Evolutionary conservation across 2,888 invertebrate genomes (phyloP), one percentile per base, ranked within the genome.

Genomic region (Agrochola lota): DNA sequence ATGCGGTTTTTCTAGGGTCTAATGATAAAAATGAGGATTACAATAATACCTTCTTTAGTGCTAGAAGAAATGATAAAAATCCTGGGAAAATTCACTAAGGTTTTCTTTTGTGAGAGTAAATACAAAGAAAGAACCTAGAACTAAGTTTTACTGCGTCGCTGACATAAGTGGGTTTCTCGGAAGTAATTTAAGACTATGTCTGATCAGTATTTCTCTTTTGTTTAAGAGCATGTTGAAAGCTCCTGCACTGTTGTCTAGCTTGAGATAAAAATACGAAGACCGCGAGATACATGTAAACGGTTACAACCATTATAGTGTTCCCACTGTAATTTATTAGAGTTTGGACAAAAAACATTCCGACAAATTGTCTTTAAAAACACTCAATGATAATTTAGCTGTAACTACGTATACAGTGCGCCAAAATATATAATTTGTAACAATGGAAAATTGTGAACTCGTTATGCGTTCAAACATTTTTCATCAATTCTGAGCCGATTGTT

Each of bases 401-500:
- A 60, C 20, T 55, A 23, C 55, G n/a, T n/a, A n/a, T n/a, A 81
- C 35, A 49, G 15, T 69, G n/a, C 12, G 15, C 35, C 40, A 69
- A 67, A 57, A 74, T 20, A 67, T 49, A 17, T 26, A 40, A 52
- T 81, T 46, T 62, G 15, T 52, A 23, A 73, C 77, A 82, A 57
- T 52, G 23, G 8, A 52, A 71, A 74, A 64, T 46, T 55, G 43
- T 35, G 26, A 84, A 77, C 68, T 79, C 35, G 73, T 60, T 76
- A 57, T 30, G 35, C 20, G 49, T 43, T 55, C 52, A 64, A 66
- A 57, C 5, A 59, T 59, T 63, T 77, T 80, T 74, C 67, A 74
- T 80, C 55, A 68, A 80, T 74, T 79, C 68, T 43, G n/a, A 8
- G n/a, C 59, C 71, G 64, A 71, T 62, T 66, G 72, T 79, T 69